phyloP scores from a whole-genome alignment of 2,888 invertebrate genomes.

The Drosophila mercatorum region DNA sequence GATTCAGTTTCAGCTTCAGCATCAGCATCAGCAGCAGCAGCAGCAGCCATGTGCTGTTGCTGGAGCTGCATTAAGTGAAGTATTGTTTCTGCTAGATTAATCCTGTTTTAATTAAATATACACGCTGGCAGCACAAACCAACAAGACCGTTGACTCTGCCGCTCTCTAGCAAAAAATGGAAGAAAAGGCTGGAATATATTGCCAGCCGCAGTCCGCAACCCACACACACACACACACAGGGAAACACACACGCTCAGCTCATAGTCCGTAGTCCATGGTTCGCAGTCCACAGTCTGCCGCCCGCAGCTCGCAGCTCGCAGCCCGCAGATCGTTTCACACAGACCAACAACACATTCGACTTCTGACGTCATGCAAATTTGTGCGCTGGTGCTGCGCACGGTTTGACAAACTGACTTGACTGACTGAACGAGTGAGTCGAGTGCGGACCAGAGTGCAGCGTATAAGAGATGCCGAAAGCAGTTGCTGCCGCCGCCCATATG shows the following conservation, averaged over 20 bases:
- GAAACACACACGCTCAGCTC: conserved; percentile 5
- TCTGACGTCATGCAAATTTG: conserved; percentile 79
- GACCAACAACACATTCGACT: conserved; percentile 51
- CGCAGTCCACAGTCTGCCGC: conserved; percentile 1
- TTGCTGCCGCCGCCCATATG: conserved; percentile 43
- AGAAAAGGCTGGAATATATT: conserved; percentile 45
- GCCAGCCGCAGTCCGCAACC: conserved; percentile 40
- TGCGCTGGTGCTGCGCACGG: conserved; percentile 46
- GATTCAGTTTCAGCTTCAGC: conserved; percentile 21
- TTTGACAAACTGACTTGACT: conserved; percentile 78
- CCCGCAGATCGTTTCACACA: conserved; percentile 15
- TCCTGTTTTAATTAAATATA: conserved; percentile 81
- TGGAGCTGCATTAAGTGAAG: conserved; percentile 77
- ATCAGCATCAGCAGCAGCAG: conserved; percentile 30
- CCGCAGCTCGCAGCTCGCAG: not conserved
- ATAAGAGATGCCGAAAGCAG: conserved; percentile 19
- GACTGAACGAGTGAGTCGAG: conserved; percentile 39
- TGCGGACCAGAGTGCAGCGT: conserved; percentile 12
- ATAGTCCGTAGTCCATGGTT: not conserved
- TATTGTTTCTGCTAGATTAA: conserved; percentile 81
- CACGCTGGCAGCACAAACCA: conserved; percentile 81
- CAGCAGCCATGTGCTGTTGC: conserved; percentile 39
- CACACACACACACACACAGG: conserved; percentile 3
- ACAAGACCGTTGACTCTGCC: conserved; percentile 57
- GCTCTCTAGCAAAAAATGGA: conserved; percentile 38